Evolutionary conservation across 2,113 vertebrate species (phyloP).

Genomic region (Copsychus sechellarum): DNA sequence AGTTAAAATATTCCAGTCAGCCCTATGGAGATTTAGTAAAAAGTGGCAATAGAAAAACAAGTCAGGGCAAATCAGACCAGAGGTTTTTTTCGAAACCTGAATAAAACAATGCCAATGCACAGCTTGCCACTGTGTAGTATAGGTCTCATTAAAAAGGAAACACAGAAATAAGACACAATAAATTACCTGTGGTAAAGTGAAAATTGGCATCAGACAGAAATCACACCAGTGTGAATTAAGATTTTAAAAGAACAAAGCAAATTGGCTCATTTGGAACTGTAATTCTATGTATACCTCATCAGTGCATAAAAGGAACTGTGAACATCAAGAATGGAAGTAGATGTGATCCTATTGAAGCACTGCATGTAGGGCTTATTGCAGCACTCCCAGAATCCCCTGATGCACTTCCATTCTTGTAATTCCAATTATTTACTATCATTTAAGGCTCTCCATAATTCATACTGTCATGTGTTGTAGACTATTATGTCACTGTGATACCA

Average conservation of each 20-base stretch:
- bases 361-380: not conserved
- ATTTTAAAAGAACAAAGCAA: not conserved
- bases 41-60: not conserved
- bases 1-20: not conserved
- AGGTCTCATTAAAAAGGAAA: not conserved
- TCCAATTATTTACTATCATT: constrained; percentile 37
- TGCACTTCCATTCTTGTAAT: constrained; percentile 4
- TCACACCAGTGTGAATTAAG: not conserved
- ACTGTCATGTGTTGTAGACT: constrained; percentile 26
- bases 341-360: not conserved
- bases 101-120: not conserved
- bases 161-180: not conserved
- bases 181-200: not conserved
- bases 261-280: not conserved
- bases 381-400: not conserved
- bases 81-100: not conserved
- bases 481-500: constrained; percentile 17
- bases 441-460: constrained; percentile 1
- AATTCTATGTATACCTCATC: not conserved
- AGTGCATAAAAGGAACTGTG: not conserved
- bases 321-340: not conserved
- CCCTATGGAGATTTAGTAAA: not conserved
- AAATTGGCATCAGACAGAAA: not conserved
- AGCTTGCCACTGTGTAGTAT: not conserved
- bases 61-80: not conserved